Percentiles rank a stretch among this genome's conserved stretches.
Conservation (phyloP, 2,888 invertebrate genomes). For the Drosophila merina region DNA sequence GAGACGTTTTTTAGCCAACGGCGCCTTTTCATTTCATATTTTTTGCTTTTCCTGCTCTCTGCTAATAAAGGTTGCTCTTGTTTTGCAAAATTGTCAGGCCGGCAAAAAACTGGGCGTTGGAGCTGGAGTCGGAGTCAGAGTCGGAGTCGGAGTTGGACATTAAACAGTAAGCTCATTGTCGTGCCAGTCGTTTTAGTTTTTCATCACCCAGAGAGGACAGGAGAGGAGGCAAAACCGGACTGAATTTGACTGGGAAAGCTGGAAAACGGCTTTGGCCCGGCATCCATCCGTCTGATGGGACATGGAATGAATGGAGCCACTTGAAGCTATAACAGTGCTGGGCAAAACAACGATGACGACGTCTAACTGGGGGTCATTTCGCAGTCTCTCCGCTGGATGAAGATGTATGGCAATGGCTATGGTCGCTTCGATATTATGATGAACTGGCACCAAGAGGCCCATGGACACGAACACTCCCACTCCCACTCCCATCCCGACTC, state of each 20-base stretch:
- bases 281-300: slow-evolving; percentile 2
- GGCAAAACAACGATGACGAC: slow-evolving; percentile 40
- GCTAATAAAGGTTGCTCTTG: slow-evolving; percentile 76
- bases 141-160: slow-evolving; percentile 44
- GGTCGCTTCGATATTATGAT: slow-evolving; percentile 55
- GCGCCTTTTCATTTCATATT: slow-evolving; percentile 43
- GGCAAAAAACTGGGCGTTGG: slow-evolving; percentile 29
- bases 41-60: slow-evolving; percentile 29
- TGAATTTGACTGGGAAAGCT: slow-evolving; percentile 24
- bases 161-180: slow-evolving; percentile 78
- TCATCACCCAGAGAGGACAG: slow-evolving; percentile 43
- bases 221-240: slow-evolving; percentile 2
- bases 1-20: slow-evolving; percentile 60
- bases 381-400: slow-evolving; percentile 54
- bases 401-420: slow-evolving; percentile 59
- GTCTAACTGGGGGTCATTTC: slow-evolving; percentile 69
- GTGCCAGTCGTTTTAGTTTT: slow-evolving; percentile 67
- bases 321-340: slow-evolving; percentile 74
- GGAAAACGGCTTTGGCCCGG: background rate
- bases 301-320: slow-evolving; percentile 68
- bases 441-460: slow-evolving; percentile 42
- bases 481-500: background rate
- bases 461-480: slow-evolving; percentile 19
- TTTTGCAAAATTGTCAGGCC: slow-evolving; percentile 53
- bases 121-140: slow-evolving; percentile 6